These are phyloP conservation scores for Yponomeuta plumbellus DNA, from an alignment of 2,888 invertebrate genomes.

Conservation along the genomic window DNA sequence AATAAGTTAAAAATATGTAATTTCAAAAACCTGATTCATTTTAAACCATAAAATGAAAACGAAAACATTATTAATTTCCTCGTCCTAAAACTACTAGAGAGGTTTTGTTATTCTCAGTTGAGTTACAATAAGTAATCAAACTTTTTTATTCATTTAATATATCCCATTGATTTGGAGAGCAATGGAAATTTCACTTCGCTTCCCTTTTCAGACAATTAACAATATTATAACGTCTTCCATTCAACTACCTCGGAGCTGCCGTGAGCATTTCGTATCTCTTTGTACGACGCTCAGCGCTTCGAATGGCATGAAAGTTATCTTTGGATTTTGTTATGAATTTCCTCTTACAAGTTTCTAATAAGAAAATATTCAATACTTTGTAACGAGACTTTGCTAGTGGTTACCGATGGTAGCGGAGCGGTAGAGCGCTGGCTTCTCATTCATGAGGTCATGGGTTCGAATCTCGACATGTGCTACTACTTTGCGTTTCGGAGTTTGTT, in stretches of 20 bases:
- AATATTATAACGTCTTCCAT: background rate
- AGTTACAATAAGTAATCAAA: background rate
- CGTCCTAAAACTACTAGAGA: background rate
- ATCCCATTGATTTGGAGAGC: background rate
- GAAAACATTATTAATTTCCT: too few species aligned
- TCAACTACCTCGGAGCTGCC: background rate
- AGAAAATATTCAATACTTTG: background rate
- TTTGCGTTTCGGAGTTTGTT: too few species aligned
- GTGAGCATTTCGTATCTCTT: background rate
- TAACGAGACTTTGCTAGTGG: too few species aligned
- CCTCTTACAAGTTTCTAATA: background rate
- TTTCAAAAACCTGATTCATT: too few species aligned
- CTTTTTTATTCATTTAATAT: background rate
- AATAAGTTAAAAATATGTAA: too few species aligned
- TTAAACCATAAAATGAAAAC: too few species aligned
- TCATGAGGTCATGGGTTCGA: too few species aligned
- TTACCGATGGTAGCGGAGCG: too few species aligned
- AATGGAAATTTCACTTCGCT: background rate
- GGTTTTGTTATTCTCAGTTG: background rate
- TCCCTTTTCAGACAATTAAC: background rate
- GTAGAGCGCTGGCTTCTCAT: too few species aligned
- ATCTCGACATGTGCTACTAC: too few species aligned
- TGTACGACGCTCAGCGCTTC: background rate
- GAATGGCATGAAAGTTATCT: background rate
- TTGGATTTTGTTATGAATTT: background rate